phyloP scores from a whole-genome alignment of 2,113 vertebrate species.

The Thamnophis sirtalis region DNA sequence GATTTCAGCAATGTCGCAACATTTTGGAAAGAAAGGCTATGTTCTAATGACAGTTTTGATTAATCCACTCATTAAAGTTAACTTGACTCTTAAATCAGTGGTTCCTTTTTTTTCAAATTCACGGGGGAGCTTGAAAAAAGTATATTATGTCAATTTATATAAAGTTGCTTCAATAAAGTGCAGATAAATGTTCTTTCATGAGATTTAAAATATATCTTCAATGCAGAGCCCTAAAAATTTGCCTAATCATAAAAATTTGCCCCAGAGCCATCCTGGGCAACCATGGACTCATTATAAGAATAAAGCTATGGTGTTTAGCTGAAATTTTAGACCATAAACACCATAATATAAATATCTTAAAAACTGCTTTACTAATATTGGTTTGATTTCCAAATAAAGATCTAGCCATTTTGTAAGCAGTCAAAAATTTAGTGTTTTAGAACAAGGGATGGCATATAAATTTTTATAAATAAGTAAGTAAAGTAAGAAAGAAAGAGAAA shows the following conservation, averaged over 20 bases:
- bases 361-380: not conserved
- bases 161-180: not conserved
- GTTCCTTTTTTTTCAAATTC: not conserved
- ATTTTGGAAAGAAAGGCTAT: not conserved
- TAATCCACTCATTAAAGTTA: not conserved
- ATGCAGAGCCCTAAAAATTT: not conserved
- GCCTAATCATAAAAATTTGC: too few relatives aligned
- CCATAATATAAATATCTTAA: not conserved
- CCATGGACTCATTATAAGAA: not conserved
- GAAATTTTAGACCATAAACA: not conserved
- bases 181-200: not conserved
- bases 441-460: not conserved
- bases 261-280: not conserved
- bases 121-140: not conserved
- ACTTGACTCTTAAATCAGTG: not conserved
- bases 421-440: not conserved
- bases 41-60: not conserved
- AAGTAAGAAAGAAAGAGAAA: not conserved
- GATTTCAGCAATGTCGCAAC: not conserved
- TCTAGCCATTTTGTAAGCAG: not conserved
- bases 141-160: not conserved
- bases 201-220: not conserved
- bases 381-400: not conserved
- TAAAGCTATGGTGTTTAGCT: not conserved
- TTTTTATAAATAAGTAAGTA: not conserved